Evolutionary conservation across 2,888 invertebrate genomes (phyloP).

Genomic region (Oscheius onirici): DNA sequence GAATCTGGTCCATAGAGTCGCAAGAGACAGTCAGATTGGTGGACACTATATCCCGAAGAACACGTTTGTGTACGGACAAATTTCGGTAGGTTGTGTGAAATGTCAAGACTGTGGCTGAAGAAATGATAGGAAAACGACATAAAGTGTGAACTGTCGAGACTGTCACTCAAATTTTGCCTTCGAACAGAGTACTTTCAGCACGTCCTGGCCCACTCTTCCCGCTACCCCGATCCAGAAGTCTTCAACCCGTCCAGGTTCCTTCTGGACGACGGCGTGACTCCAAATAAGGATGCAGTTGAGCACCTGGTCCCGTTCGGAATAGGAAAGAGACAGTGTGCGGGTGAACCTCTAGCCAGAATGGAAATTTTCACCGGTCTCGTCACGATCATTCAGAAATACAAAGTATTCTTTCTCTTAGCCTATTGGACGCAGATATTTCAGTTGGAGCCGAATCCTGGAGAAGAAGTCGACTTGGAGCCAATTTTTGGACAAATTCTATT

Average conservation of each 20-base stretch:
- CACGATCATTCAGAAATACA: conserved; percentile 32
- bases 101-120: neutral
- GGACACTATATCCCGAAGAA: conserved; percentile 12
- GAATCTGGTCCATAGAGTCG: conserved; percentile 18
- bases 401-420: too few relatives aligned
- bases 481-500: too few relatives aligned
- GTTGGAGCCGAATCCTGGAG: too few relatives aligned
- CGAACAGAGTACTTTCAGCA: too few relatives aligned
- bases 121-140: neutral
- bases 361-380: conserved; percentile 45
- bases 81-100: conserved; percentile 11
- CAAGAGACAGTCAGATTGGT: neutral
- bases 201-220: too few relatives aligned
- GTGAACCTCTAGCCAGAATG: conserved; percentile 53
- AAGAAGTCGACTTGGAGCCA: too few relatives aligned
- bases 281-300: conserved; percentile 31
- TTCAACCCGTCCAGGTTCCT: too few relatives aligned
- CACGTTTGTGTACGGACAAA: neutral
- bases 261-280: neutral
- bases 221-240: too few relatives aligned
- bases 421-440: too few relatives aligned
- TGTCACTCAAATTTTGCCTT: too few relatives aligned
- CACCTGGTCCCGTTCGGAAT: conserved; percentile 45
- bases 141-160: too few relatives aligned
- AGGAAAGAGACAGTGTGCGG: conserved; percentile 53